These are phyloP conservation scores for Drosophila rellima DNA, from an alignment of 2,888 invertebrate species.

Conservation along the genomic window DNA sequence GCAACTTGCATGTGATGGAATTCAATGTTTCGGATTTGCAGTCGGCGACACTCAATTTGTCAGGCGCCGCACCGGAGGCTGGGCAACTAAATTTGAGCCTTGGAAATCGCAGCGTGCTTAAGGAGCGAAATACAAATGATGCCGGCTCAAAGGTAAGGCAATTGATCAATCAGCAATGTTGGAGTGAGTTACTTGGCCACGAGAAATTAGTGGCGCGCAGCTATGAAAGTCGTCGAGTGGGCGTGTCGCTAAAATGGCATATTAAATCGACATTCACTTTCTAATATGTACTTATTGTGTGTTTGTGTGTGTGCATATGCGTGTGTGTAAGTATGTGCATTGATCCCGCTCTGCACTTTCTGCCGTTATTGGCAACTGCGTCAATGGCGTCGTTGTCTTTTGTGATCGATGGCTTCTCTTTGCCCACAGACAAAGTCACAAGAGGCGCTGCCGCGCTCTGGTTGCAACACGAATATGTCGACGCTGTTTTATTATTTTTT, in stretches of 20 bases:
- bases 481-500: conserved; percentile 17
- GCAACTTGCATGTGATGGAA: conserved; percentile 46
- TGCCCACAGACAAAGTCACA: conserved; percentile 9
- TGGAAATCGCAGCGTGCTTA: conserved; percentile 63
- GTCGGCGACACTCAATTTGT: conserved; percentile 1
- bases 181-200: conserved; percentile 18
- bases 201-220: conserved; percentile 26
- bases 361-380: conserved; percentile 37
- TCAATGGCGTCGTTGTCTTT: conserved; percentile 13
- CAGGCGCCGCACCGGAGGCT: conserved; percentile 16
- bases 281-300: conserved; percentile 11
- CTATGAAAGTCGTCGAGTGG: conserved; percentile 18
- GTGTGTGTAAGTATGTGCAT: conserved; percentile 6
- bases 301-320: neutral
- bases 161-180: conserved; percentile 30
- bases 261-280: conserved; percentile 55
- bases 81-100: conserved; percentile 28
- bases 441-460: conserved; percentile 15
- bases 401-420: conserved; percentile 40
- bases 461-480: conserved; percentile 42
- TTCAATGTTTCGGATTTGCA: conserved; percentile 24
- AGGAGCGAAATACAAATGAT: conserved; percentile 76
- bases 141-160: conserved; percentile 68
- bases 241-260: conserved; percentile 32
- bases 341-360: conserved; percentile 39